phyloP scores from a whole-genome alignment of 1,140 invertebrate species.

The Diprion similis region DNA sequence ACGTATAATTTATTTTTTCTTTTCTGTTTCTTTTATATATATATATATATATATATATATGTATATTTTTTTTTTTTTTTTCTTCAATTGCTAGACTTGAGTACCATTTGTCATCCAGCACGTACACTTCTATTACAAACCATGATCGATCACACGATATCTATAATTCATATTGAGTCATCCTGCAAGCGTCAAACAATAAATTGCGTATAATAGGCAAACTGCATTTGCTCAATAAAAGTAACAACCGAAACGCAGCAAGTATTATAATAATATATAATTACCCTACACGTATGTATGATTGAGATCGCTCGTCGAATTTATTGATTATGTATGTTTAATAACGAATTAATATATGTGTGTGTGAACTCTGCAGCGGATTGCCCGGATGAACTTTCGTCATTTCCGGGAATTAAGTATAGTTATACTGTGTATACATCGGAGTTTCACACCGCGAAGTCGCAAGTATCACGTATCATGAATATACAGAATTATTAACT shows the following conservation, averaged over 20 bases:
- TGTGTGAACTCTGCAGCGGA: not conserved
- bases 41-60: not conserved
- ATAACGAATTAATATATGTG: constrained; percentile 1
- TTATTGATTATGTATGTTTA: constrained; percentile 9
- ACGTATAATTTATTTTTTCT: not conserved
- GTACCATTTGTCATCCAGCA: constrained; percentile 10
- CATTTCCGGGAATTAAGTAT: not conserved
- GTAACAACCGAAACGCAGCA: constrained; percentile 20
- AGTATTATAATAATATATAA: constrained; percentile 17
- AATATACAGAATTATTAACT: constrained; percentile 8
- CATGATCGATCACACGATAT: not conserved
- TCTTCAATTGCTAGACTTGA: not conserved
- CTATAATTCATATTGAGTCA: not conserved
- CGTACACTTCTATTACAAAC: not conserved
- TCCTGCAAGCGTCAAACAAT: constrained; percentile 1
- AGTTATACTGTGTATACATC: not conserved
- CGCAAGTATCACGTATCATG: constrained; percentile 12
- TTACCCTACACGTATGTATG: not conserved
- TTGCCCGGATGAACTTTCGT: not conserved
- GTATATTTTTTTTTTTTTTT: too few species aligned
- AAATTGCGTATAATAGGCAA: not conserved
- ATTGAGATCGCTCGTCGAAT: constrained; percentile 13
- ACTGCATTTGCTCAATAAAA: constrained; percentile 10
- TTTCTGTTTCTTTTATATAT: not conserved
- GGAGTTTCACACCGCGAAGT: constrained; percentile 7